Base-by-base conservation (phyloP, 2,888 invertebrate species). In the Harpalus rubripes region DNA sequence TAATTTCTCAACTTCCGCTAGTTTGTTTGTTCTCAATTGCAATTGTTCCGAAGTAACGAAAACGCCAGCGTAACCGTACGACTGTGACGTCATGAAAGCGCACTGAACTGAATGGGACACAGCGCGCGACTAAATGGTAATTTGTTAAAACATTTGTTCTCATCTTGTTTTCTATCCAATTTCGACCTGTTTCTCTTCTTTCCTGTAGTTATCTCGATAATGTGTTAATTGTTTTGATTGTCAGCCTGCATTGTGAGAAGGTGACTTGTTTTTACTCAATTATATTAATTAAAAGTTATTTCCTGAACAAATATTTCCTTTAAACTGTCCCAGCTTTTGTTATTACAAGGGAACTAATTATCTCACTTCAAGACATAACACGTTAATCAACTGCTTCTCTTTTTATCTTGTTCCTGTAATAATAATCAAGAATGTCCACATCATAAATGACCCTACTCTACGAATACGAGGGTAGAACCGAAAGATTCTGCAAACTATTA, bases 101-200 rank as follows among this genome's bases (percentile, higher is more conserved):
- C 26, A 26, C 16, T 39, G 39, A 41, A 26, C 8, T 65, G 68
- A 39, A 39, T 39, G 41, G 78, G 41, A 52, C 12, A 12, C 72
- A 52, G 78, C 56, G 22, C 10, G n/a, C 59, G 59, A 61, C 63
- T 63, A 65, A 81, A 81, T 81, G 65, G 63, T 81, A 81, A 81
- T 81, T 81, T 81, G 81, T 81, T 81, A 65, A 81, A 81, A 81
- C 81, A 81, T 81, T 81, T 81, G 81, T 81, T 65, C 81, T 81
- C 81, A 61, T 81, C 65, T 61, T 81, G 81, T 81, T 81, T 65
- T 44, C 65, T 44, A 61, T 61, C 41, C 63, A 22, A 80, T 80
- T 80, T 79, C 79, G 22, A 58, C 58, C 15, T 61, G 18, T 61
- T 63, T 63, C 63, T 61, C 80, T 12, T 12, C 61, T 59, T 80